Conservation (phyloP, 2,888 invertebrate genomes). For the Poecilobothrus nobilitatus region DNA sequence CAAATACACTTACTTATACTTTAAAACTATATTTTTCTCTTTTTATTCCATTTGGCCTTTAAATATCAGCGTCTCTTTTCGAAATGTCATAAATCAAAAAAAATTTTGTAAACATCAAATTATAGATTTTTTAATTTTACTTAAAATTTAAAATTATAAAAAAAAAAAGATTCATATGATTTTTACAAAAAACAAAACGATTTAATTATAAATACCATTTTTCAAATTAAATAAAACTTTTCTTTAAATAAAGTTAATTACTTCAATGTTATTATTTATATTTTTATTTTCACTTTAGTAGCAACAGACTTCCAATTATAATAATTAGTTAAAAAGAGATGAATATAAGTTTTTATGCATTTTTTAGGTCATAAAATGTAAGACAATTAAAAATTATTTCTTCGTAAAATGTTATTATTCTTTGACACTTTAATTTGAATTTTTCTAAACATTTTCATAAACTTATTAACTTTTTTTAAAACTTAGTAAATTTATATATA, state of each 20-base stretch:
- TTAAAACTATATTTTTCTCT: not conserved
- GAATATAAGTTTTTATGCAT: not conserved
- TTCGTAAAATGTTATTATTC: not conserved
- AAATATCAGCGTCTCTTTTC: constrained; percentile 22
- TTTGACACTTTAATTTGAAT: not conserved
- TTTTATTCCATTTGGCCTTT: constrained; percentile 4
- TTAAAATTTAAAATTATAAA: not conserved
- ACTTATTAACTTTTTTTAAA: not conserved
- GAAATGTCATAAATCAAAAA: constrained; percentile 27
- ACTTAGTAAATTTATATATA: not conserved
- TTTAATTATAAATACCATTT: not conserved
- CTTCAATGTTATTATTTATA: constrained; percentile 3
- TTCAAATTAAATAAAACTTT: not conserved
- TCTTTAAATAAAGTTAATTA: not conserved
- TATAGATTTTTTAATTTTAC: constrained; percentile 1
- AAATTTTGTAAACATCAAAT: constrained; percentile 27
- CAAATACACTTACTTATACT: not conserved
- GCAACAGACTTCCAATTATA: constrained; percentile 1
- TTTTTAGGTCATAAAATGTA: constrained; percentile 5
- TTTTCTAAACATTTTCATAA: not conserved
- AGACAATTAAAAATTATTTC: not conserved
- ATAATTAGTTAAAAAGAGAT: constrained; percentile 1
- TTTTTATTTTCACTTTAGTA: not conserved
- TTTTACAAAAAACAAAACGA: not conserved
- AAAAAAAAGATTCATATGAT: not conserved